These are phyloP conservation scores for Pseudeuparius sepicola DNA, from an alignment of 2,888 invertebrate genomes.

Conservation along the genomic window DNA sequence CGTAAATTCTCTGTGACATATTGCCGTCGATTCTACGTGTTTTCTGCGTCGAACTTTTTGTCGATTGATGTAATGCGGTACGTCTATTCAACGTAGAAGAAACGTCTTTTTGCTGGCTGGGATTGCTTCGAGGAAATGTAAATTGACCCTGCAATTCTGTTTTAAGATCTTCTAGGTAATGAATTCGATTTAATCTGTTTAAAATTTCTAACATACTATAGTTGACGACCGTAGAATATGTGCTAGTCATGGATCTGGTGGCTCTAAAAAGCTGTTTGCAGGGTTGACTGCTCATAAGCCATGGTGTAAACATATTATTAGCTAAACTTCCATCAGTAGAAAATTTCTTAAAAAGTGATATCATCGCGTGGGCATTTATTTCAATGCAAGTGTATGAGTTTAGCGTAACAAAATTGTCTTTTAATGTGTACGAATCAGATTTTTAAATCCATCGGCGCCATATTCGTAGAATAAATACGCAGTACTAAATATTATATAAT, in stretches of 20 bases:
- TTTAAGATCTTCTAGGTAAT: slow-evolving; percentile 5
- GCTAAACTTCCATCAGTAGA: slow-evolving; percentile 2
- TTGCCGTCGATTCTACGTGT: too few species aligned
- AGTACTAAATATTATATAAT: slow-evolving; percentile 16
- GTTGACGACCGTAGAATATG: slow-evolving; percentile 18
- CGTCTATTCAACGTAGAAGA: too few species aligned
- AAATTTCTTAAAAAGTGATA: slow-evolving; percentile 10
- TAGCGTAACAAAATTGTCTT: slow-evolving; percentile 15
- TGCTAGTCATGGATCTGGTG: slow-evolving; percentile 16
- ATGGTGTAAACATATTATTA: slow-evolving; percentile 10
- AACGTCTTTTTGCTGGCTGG: too few species aligned
- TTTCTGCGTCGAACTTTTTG: too few species aligned
- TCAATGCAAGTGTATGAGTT: slow-evolving; percentile 15
- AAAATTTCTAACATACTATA: slow-evolving; percentile 14
- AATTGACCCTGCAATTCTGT: slow-evolving; percentile 3
- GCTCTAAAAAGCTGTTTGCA: slow-evolving; percentile 17
- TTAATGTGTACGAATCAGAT: slow-evolving; percentile 9
- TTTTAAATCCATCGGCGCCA: slow-evolving; percentile 14
- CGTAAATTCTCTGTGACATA: too few species aligned
- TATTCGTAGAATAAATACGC: slow-evolving; percentile 15
- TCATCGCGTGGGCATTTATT: slow-evolving; percentile 14
- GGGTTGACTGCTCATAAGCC: slow-evolving; percentile 17
- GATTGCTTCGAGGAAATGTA: slow-evolving; percentile 1
- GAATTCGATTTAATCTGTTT: slow-evolving; percentile 15
- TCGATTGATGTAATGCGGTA: too few species aligned